Evolutionary conservation across 2,113 vertebrate genomes (phyloP), one percentile per base, ranked within the genome.

Genomic region (Phrynosoma blainvillii): DNA sequence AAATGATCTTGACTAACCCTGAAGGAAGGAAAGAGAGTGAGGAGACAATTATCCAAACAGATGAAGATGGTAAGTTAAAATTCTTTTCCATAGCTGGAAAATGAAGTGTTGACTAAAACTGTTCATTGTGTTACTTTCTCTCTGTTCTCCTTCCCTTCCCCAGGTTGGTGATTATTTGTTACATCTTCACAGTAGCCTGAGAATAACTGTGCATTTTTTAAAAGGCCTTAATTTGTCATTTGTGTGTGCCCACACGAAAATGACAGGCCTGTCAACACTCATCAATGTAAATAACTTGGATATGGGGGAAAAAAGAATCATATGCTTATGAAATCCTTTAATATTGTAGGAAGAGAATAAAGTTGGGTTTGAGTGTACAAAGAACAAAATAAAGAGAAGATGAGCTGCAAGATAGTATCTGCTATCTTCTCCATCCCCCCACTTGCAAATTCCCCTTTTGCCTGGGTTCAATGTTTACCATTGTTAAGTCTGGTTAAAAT

Each of bases 11-110:
- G 88, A 99, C 98, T 90, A 99, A 99, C 84, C 99, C 99, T 0
- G 99, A 99, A 95, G 99, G 99, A 23, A 97, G 99, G 79, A 99
- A 99, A 92, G 99, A 99, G 92, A 99, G 99, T 0, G 99, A 99
- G 71, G 98, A 99, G 95, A 99, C 98, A 4, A 90, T 99, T 85
- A 99, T 99, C 86, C 99, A 99, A 90, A 99, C 99, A 0, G 98
- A 99, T 23, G 99, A 99, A 95, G 99, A 99, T 0, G 98, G 99
- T 99, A 96, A 13, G 96, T 2, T 4, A 71, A 89, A 77, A 92
- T 91, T 25, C 23, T 68, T 54, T n/a, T n/a, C 68, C 11, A 11
- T 65, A 12, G 25, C 25, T 52, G 62, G 10, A 32, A 65, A 85
- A 76, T 14, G 14, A 47, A 25, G 36, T 82, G 56, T 68, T 70